Conservation (phyloP, 2,113 vertebrate genomes). For the Noturus placidus region DNA sequence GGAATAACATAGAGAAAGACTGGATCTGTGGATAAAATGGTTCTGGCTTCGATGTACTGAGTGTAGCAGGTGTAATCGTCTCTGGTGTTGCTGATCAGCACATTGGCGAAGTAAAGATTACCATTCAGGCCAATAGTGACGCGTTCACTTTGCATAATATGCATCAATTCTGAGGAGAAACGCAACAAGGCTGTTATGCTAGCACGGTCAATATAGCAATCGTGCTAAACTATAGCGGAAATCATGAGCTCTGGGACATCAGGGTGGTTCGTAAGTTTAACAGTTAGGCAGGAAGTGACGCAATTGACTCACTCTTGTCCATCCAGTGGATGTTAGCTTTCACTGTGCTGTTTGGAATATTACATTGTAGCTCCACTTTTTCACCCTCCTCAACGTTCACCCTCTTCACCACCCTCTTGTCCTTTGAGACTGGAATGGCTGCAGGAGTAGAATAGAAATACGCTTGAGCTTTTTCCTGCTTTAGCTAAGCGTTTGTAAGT, state of each 20-base stretch:
- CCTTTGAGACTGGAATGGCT: slow-evolving; percentile 83
- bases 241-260: neutral
- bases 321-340: slow-evolving; percentile 75
- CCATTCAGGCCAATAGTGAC: slow-evolving; percentile 81
- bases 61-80: slow-evolving; percentile 84
- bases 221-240: neutral
- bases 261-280: too few relatives aligned
- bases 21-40: slow-evolving; percentile 78
- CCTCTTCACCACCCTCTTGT: slow-evolving; percentile 53
- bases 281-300: neutral
- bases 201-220: neutral
- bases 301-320: slow-evolving; percentile 63
- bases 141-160: slow-evolving; percentile 77
- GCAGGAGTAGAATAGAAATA: slow-evolving; percentile 29
- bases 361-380: slow-evolving; percentile 76
- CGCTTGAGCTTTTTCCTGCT: neutral
- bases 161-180: slow-evolving; percentile 66
- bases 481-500: neutral
- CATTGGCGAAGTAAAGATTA: slow-evolving; percentile 84
- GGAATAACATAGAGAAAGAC: slow-evolving; percentile 74
- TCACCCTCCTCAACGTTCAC: slow-evolving; percentile 69
- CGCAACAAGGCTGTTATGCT: neutral
- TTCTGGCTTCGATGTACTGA: slow-evolving; percentile 76
- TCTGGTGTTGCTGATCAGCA: slow-evolving; percentile 70
- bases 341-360: slow-evolving; percentile 75